phyloP scores from a whole-genome alignment of 2,113 vertebrate species.

The Athene cunicularia region DNA sequence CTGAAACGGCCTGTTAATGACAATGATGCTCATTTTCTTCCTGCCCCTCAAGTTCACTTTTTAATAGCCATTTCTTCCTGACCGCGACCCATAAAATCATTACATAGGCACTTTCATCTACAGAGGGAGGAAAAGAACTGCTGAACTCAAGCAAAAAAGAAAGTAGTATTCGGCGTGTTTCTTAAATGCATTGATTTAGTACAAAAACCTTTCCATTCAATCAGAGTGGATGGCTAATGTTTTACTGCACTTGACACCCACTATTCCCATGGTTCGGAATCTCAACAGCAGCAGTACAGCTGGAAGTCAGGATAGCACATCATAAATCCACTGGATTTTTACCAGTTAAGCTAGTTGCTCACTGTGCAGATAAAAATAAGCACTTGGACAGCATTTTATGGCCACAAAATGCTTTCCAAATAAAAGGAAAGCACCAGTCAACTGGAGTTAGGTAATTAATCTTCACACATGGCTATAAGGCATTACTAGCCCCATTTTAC shows the following conservation, averaged over 20 bases:
- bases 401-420: slow-evolving; percentile 60
- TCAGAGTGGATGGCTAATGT: slow-evolving; percentile 64
- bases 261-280: slow-evolving; percentile 52
- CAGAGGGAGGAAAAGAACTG: slow-evolving; percentile 59
- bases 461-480: slow-evolving; percentile 33
- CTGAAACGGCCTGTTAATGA: slow-evolving; percentile 44
- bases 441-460: slow-evolving; percentile 59
- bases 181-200: slow-evolving; percentile 69
- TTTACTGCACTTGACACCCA: slow-evolving; percentile 68
- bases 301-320: slow-evolving; percentile 54
- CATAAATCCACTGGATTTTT: slow-evolving; percentile 66
- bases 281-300: slow-evolving; percentile 50
- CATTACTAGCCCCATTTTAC: slow-evolving; percentile 27
- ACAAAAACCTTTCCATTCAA: slow-evolving; percentile 66
- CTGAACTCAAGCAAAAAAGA: slow-evolving; percentile 66
- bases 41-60: slow-evolving; percentile 63
- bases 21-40: slow-evolving; percentile 62
- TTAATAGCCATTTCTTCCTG: slow-evolving; percentile 68
- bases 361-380: slow-evolving; percentile 59
- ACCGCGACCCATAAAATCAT: slow-evolving; percentile 68
- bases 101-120: slow-evolving; percentile 65
- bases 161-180: slow-evolving; percentile 48
- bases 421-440: slow-evolving; percentile 57
- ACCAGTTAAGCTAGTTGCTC: slow-evolving; percentile 64
- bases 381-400: slow-evolving; percentile 58